phyloP scores from a whole-genome alignment of 92 coral and sea anemone genomes.

The Zoanthus sansibaricus region DNA sequence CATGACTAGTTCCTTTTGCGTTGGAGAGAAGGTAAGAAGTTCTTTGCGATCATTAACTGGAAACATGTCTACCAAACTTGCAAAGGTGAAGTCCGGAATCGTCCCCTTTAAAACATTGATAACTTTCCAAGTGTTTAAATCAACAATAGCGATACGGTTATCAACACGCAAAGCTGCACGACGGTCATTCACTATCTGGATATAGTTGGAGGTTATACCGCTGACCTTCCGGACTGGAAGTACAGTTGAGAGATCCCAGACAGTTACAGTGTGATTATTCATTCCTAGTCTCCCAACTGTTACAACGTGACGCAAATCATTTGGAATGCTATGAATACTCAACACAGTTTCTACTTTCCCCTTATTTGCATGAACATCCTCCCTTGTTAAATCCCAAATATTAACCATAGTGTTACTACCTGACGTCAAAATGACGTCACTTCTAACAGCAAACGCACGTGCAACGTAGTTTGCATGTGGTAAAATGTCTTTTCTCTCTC shows the following conservation, averaged over 20 bases:
- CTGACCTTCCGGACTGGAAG: constrained; percentile 81
- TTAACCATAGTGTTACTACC: constrained; percentile 80
- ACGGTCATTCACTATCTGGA: constrained; percentile 70
- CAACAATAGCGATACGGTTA: constrained; percentile 71
- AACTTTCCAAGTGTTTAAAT: constrained; percentile 73
- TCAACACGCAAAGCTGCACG: constrained; percentile 78
- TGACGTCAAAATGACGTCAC: constrained; percentile 75
- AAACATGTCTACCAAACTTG: constrained; percentile 74
- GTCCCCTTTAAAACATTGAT: constrained; percentile 73
- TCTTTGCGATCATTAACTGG: constrained; percentile 65
- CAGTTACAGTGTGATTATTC: constrained; percentile 73
- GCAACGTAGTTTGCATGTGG: constrained; percentile 76
- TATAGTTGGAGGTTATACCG: constrained; percentile 70
- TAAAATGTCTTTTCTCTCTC: constrained; percentile 73
- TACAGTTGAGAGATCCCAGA: constrained; percentile 78
- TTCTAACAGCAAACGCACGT: constrained; percentile 56
- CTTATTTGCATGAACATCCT: constrained; percentile 55
- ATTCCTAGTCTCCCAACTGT: constrained; percentile 86
- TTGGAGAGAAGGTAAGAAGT: constrained; percentile 71
- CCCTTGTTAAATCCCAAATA: constrained; percentile 85
- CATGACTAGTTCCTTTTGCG: constrained; percentile 62
- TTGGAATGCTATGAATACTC: constrained; percentile 73
- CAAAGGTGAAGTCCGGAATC: constrained; percentile 67
- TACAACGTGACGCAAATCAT: constrained; percentile 71
- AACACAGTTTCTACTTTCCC: constrained; percentile 74